Evolutionary conservation across 2,888 invertebrate species (phyloP).

Genomic region (Chaetogeoica ovagalla): DNA sequence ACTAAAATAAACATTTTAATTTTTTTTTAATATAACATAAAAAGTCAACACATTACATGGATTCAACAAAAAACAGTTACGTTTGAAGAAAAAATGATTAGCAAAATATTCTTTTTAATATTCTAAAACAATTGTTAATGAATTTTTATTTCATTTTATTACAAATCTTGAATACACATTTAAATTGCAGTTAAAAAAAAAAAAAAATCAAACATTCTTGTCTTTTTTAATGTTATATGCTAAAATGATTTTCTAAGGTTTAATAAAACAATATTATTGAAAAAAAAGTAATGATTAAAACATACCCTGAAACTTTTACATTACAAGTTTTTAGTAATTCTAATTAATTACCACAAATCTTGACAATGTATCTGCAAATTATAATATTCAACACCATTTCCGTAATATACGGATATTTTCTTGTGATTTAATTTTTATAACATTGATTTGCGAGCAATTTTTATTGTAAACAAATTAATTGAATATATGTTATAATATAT

Average conservation of each 20-base stretch:
- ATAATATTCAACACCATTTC: conserved; percentile 10
- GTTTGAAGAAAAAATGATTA: too few species aligned
- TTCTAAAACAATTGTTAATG: not conserved
- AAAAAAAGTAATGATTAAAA: conserved; percentile 23
- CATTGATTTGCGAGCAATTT: conserved; percentile 38
- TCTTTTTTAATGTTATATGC: not conserved
- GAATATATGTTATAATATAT: conserved; percentile 29
- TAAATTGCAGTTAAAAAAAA: not conserved
- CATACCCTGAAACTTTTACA: conserved; percentile 46
- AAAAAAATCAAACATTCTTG: not conserved
- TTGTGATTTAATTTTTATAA: conserved; percentile 37
- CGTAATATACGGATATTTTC: not conserved
- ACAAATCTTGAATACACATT: not conserved
- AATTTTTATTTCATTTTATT: not conserved
- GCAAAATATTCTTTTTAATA: not conserved
- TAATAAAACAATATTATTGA: not conserved
- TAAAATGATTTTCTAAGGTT: not conserved
- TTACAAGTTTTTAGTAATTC: conserved; percentile 30
- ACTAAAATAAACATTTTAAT: conserved; percentile 26
- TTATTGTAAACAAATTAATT: conserved; percentile 37
- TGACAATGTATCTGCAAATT: conserved; percentile 32
- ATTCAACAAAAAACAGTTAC: not conserved
- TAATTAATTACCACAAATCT: conserved; percentile 24
- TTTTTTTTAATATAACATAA: conserved; percentile 35
- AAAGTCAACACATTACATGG: conserved; percentile 11